These are phyloP conservation scores for Dynastes grantii DNA, from an alignment of 2,888 invertebrate genomes.

Conservation along the genomic window DNA sequence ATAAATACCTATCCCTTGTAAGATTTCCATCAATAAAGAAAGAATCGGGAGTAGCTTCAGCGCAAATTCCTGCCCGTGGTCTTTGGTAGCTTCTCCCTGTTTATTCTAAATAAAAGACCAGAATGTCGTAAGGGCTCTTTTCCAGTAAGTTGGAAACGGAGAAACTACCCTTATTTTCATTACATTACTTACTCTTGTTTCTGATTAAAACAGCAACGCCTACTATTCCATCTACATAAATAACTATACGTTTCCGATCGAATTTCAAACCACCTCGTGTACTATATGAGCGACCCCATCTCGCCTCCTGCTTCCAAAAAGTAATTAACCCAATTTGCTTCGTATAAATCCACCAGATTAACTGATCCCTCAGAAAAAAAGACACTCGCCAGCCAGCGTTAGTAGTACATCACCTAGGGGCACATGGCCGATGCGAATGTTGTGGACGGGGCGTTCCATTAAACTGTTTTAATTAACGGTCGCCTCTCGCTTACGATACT, in stretches of 20 bases:
- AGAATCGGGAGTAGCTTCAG: too few species aligned
- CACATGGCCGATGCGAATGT: neutral
- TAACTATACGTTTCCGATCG: constrained; percentile 2
- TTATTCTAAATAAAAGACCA: too few species aligned
- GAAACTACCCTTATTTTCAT: too few species aligned
- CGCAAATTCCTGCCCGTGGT: too few species aligned
- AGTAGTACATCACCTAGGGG: constrained; percentile 20
- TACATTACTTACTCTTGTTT: neutral
- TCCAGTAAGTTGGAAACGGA: too few species aligned
- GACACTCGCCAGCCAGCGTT: neutral
- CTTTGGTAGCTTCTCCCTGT: too few species aligned
- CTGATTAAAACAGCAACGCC: neutral
- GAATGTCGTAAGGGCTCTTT: too few species aligned
- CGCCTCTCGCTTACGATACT: neutral
- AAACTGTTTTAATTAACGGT: constrained; percentile 31
- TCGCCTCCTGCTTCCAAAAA: constrained; percentile 8
- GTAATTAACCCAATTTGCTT: constrained; percentile 31
- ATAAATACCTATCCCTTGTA: too few species aligned
- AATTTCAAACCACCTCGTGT: constrained; percentile 2
- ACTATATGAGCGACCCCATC: constrained; percentile 4
- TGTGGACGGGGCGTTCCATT: constrained; percentile 1
- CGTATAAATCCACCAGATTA: constrained; percentile 34
- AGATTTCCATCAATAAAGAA: too few species aligned
- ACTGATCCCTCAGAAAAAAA: constrained; percentile 21
- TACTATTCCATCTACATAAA: neutral